Conservation (phyloP, 2,113 vertebrate genomes). For the Bubalus kerabau region DNA sequence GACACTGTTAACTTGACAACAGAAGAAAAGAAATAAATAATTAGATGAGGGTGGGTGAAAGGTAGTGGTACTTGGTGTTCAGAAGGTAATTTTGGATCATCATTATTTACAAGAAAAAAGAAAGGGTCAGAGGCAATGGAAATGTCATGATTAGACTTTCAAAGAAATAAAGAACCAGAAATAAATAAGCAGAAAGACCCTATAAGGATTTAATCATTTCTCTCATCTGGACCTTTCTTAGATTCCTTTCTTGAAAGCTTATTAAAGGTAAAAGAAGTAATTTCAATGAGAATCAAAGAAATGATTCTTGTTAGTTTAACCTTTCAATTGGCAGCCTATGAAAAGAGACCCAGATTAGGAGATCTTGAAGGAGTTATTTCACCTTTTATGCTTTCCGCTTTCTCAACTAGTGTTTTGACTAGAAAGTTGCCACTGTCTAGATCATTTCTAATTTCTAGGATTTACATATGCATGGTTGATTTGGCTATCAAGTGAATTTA, state of each 20-base stretch:
- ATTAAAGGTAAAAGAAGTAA: neutral
- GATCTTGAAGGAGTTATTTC: neutral
- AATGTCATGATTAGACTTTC: neutral
- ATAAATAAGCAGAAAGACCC: neutral
- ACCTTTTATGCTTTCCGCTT: neutral
- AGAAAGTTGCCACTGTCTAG: neutral
- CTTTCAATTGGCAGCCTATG: neutral
- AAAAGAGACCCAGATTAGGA: neutral
- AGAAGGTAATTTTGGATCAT: neutral
- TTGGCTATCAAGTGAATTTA: conserved; percentile 22
- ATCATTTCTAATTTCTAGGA: neutral
- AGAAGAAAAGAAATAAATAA: conserved; percentile 1
- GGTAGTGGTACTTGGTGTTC: neutral
- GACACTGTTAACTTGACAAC: conserved; percentile 33
- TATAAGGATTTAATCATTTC: conserved; percentile 4
- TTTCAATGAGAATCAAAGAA: conserved; percentile 19
- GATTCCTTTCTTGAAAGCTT: neutral
- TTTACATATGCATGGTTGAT: neutral
- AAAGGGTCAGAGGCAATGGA: neutral
- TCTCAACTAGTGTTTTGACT: neutral
- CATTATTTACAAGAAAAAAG: neutral
- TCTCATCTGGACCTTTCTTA: neutral
- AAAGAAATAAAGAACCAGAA: conserved; percentile 8
- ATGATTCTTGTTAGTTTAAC: neutral
- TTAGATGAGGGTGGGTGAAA: neutral